Base-by-base conservation (phyloP, 2,888 invertebrate species). In the Notocelia uddmanniana region DNA sequence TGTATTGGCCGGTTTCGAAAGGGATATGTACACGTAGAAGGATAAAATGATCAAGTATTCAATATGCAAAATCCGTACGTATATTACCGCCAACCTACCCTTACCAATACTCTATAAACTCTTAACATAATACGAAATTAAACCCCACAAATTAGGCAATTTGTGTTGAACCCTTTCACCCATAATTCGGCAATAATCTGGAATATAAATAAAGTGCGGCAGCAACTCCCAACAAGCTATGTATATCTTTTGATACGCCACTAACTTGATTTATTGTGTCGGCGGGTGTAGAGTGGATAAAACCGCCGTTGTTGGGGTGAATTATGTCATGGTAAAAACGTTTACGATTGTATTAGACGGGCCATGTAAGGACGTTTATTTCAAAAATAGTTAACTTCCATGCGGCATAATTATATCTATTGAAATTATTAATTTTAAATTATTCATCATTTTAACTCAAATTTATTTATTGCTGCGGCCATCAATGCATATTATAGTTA, bases 251-350 rank as follows among this genome's bases (percentile, higher is more conserved):
- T 70, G 37, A 52, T 64, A 52, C 31, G 57, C 26, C 34, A 37
- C 64, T 64, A 50, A 48, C 48, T 50, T 58, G 64, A 70, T 70
- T 70, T 70, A 70, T 70, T 21, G 69, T 64, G 50, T 70, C 50
- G 50, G 50, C 31, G 63, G 2, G 34, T 19, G 21, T 50, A 50
- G 69, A 70, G 63, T 70, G 63, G 69, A 70, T 70, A 70, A 64
- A 63, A 69, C 69, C 69, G 57, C 63, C 31, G 45, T 18, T 31
- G 62, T 48, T 59, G 37, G 37, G 13, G 58, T 37, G 8, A 21
- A 59, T 21, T 37, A 13, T 41, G 19, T 37, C 3, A 19, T 45
- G 45, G n/a, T 45, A 45, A n/a, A n/a, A 45, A 13, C 45, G n/a
- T 45, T n/a, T 45, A 45, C 6, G 45, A n/a, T n/a, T n/a, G 15